Evolutionary conservation across 2,797 vertebrate genomes (phyloP).

Genomic region (Amphiprion clarkii): DNA sequence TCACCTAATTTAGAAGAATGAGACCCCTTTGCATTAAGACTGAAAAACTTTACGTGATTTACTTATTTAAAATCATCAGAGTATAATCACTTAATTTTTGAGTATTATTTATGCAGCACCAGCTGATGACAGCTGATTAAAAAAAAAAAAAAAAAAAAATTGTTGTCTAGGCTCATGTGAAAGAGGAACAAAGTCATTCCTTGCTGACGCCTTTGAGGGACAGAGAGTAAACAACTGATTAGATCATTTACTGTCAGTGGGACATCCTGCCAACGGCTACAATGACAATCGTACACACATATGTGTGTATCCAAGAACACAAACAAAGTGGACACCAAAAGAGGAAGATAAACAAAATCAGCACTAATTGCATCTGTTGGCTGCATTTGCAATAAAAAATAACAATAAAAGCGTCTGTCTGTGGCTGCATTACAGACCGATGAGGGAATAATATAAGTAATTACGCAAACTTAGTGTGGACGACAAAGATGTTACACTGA

Average conservation of each 20-base stretch:
- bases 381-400: slow-evolving; percentile 31
- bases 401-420: slow-evolving; percentile 34
- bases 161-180: slow-evolving; percentile 45
- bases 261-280: slow-evolving; percentile 76
- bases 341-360: slow-evolving; percentile 82
- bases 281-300: slow-evolving; percentile 69
- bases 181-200: slow-evolving; percentile 61
- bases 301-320: slow-evolving; percentile 62
- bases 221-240: slow-evolving; percentile 82
- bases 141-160: slow-evolving; percentile 19
- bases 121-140: slow-evolving; percentile 15
- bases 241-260: slow-evolving; percentile 75
- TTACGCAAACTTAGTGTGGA: slow-evolving; percentile 44
- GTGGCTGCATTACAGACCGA: slow-evolving; percentile 33
- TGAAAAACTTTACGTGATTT: neutral
- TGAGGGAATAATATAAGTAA: slow-evolving; percentile 51
- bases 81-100: neutral
- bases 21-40: no score
- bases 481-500: slow-evolving; percentile 43
- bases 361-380: slow-evolving; percentile 63
- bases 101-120: slow-evolving; percentile 2
- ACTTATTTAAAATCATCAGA: neutral
- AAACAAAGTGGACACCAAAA: slow-evolving; percentile 54
- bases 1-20: neutral
- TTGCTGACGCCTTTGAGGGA: slow-evolving; percentile 62